phyloP scores from a whole-genome alignment of 2,888 invertebrate genomes.

The Athetis lepigone region DNA sequence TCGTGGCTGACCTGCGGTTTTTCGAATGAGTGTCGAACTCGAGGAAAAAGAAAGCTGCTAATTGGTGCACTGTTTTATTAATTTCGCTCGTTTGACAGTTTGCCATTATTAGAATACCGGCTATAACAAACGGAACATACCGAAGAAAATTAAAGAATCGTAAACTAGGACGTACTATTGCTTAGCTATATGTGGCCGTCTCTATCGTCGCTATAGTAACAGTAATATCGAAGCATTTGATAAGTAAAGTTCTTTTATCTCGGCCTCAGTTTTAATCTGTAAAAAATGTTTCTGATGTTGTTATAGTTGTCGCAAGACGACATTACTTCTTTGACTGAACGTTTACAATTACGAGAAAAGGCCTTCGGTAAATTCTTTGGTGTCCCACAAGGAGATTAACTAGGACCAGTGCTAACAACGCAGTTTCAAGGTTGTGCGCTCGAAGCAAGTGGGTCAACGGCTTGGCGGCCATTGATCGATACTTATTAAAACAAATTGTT shows the following conservation, averaged over 20 bases:
- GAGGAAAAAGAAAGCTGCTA: no score
- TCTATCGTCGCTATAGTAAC: no score
- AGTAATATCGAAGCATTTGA: no score
- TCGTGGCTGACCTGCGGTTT: conserved; percentile 3
- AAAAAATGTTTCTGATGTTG: background rate
- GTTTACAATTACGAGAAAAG: background rate
- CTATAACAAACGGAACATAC: no score
- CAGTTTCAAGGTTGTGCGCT: conserved; percentile 27
- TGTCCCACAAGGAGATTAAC: conserved; percentile 25
- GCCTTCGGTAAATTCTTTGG: background rate
- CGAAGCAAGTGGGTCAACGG: conserved; percentile 53
- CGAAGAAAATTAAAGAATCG: no score
- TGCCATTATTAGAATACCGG: no score
- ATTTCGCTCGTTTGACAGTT: no score
- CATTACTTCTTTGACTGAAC: background rate
- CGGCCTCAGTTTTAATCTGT: background rate
- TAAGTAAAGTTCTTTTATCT: no score
- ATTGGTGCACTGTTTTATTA: background rate
- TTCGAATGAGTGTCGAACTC: no score
- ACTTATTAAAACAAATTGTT: conserved; percentile 67
- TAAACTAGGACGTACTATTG: no score
- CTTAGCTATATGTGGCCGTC: no score
- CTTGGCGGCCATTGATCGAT: conserved; percentile 44
- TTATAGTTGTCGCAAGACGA: background rate
- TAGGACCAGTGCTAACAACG: conserved; percentile 15